These are phyloP conservation scores for Torymus texanus DNA, from an alignment of 2,888 invertebrate genomes.

Conservation along the genomic window DNA sequence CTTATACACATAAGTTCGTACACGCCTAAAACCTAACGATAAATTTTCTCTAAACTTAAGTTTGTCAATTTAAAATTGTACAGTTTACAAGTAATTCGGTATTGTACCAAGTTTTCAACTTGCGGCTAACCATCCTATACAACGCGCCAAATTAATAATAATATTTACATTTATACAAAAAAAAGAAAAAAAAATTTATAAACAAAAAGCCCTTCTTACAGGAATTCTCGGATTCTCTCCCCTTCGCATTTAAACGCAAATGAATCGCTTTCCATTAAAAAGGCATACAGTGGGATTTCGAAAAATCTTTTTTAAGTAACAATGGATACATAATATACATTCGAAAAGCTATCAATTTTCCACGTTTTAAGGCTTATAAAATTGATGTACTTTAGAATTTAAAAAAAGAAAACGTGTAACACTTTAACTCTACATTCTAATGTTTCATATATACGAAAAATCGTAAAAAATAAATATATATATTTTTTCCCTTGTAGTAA, in stretches of 20 bases:
- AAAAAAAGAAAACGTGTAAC: too few species aligned
- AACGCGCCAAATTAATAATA: constrained; percentile 26
- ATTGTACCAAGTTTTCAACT: constrained; percentile 22
- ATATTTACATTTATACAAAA: constrained; percentile 53
- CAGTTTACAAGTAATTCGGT: constrained; percentile 22
- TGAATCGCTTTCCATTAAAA: constrained; percentile 48
- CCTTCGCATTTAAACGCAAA: constrained; percentile 1
- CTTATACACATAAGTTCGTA: too few species aligned
- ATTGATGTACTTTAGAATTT: too few species aligned
- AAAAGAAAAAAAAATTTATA: neutral
- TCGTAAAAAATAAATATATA: too few species aligned
- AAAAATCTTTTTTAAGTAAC: too few species aligned
- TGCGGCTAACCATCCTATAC: constrained; percentile 20
- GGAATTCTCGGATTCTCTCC: constrained; percentile 26
- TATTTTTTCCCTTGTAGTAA: too few species aligned
- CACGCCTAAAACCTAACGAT: constrained; percentile 12
- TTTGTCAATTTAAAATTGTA: constrained; percentile 40
- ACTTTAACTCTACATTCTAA: too few species aligned
- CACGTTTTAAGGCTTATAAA: too few species aligned
- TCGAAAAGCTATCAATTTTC: too few species aligned
- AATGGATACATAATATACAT: too few species aligned
- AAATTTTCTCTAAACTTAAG: constrained; percentile 20
- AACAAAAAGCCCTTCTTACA: neutral
- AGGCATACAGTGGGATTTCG: neutral
- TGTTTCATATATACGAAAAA: too few species aligned